phyloP scores from a whole-genome alignment of 2,888 invertebrate species.

The Pammene fasciana region DNA sequence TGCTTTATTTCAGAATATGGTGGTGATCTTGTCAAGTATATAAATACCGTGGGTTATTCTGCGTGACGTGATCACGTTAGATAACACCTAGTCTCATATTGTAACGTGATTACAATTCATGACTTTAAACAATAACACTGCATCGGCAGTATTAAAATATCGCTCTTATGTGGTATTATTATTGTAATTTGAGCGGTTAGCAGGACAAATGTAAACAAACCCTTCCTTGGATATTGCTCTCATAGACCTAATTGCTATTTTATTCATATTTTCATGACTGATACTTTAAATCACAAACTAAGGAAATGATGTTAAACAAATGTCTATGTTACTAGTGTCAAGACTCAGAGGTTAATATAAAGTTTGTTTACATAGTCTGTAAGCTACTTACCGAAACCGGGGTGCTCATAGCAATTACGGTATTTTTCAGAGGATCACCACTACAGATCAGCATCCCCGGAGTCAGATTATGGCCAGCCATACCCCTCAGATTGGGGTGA shows the following conservation, averaged over 20 bases:
- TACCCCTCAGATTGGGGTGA: neutral
- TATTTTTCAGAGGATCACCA: constrained; percentile 10
- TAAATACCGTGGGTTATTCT: constrained; percentile 4
- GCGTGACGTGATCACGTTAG: constrained; percentile 18
- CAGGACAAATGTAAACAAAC: neutral
- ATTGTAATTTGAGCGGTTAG: neutral
- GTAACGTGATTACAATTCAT: constrained; percentile 12
- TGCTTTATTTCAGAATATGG: neutral
- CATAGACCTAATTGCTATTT: too few relatives aligned
- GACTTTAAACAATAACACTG: constrained; percentile 13
- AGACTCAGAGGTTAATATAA: neutral
- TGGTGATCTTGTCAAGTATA: neutral
- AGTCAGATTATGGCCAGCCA: neutral
- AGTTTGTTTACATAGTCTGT: neutral
- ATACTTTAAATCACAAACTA: too few relatives aligned
- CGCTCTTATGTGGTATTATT: neutral
- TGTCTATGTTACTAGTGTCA: neutral
- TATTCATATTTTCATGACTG: too few relatives aligned
- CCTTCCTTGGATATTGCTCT: too few relatives aligned
- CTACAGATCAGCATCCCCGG: constrained; percentile 7
- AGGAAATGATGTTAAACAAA: neutral
- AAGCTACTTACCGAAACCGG: neutral
- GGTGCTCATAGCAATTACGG: neutral
- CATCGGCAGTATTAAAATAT: constrained; percentile 1
- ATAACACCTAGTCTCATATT: constrained; percentile 18